Conservation (phyloP, 1,140 invertebrate genomes). For the Uloborus diversus region DNA sequence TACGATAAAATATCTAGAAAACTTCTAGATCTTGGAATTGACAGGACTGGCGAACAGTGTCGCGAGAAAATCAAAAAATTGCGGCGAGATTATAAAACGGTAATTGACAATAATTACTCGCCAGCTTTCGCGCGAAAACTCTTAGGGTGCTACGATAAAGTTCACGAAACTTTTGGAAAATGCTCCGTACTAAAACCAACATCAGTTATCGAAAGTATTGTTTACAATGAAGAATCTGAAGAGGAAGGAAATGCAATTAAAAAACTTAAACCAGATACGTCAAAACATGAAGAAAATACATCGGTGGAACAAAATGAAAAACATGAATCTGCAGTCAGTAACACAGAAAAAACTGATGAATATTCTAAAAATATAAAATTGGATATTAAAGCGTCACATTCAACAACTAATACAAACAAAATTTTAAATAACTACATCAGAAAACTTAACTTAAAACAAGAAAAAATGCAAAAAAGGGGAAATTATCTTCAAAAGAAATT, state of each 20-base stretch:
- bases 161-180: slow-evolving; percentile 45
- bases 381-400: background rate
- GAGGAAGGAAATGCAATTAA: background rate
- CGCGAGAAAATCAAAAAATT: slow-evolving; percentile 52
- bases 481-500: background rate
- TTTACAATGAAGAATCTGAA: slow-evolving; percentile 19
- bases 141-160: slow-evolving; percentile 42
- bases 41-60: slow-evolving; percentile 41
- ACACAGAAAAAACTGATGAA: background rate
- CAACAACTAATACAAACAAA: background rate
- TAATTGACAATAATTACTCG: slow-evolving; percentile 50
- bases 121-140: slow-evolving; percentile 42
- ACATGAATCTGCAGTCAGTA: background rate
- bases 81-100: slow-evolving; percentile 40
- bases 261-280: background rate
- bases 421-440: background rate
- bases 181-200: slow-evolving; percentile 20
- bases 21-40: slow-evolving; percentile 19
- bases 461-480: background rate
- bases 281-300: background rate
- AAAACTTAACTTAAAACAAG: background rate
- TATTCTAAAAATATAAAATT: background rate
- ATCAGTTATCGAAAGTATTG: slow-evolving; percentile 24
- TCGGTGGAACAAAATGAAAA: background rate
- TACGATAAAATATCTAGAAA: slow-evolving; percentile 48